Evolutionary conservation across 1,140 invertebrate species (phyloP), one percentile per base, ranked within the genome.

Genomic region (Drosophila tropicalis): DNA sequence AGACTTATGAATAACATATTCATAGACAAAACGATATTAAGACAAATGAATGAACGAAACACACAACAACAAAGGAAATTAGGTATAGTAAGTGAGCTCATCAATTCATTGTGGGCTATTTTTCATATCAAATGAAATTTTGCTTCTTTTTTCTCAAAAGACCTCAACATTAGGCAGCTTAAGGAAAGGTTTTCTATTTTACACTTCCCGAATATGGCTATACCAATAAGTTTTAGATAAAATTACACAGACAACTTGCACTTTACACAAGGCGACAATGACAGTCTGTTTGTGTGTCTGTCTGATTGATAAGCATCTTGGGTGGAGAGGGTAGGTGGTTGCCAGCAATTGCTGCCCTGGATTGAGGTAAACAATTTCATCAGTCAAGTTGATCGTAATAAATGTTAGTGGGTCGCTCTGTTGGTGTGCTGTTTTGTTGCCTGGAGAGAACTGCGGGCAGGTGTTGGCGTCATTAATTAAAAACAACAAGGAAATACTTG

Each of bases 401-500:
- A 70, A 77, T 76, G 75, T 77, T 77, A 77, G 75, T 77, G 75
- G 75, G 75, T 77, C 75, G 70, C 67, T 62, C 34, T 58, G 15
- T 58, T 58, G 32, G 72, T 44, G 60, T 65, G 72, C 25, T 71
- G 64, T 62, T 54, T 29, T 41, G 29, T 22, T 70, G 29, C 22
- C 22, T 44, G 39, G 34, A 36, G 22, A 47, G 22, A 47, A 15
- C 36, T 62, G 60, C 58, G 32, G 36, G 19, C 22, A 39, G 19
- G 60, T 62, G 60, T 62, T 68, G 66, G 66, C 58, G 67, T 57
- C 39, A 47, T 77, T 77, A 77, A 76, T 76, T 76, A 76, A 70
- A 68, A 68, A 34, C 66, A 73, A 81, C 60, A 70, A 81, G 81
- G 82, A 84, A 84, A 81, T 74, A 70, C 60, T 70, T 29, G 73